Base-by-base conservation (phyloP, 1,140 invertebrate species). In the Brachionus rubens region DNA sequence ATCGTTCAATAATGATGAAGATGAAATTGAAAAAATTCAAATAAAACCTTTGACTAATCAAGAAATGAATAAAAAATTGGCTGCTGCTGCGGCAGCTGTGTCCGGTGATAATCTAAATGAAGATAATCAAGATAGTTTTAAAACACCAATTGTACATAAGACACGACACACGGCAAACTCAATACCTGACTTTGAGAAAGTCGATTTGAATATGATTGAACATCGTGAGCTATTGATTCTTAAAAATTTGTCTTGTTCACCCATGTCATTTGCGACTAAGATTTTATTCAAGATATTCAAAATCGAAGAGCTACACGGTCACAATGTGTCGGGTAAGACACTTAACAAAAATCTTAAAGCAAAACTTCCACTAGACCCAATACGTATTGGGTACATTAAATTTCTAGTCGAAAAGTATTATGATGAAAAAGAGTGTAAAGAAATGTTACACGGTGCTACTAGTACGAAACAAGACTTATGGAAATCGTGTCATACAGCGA, bases 211-310 rank as follows among this genome's bases (percentile, higher is more conserved):
- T 14, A 47, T 72, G 46, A 72, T 72, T 40, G 30, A 36, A 33
- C 68, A 72, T 24, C 19, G 33, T 4, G 68, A 72, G 24, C 24
- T 72, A 0, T 19, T 54, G 16, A 54, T 72, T 4, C 28, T 72
- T 0, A 72, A 72, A 21, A 72, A 72, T 72, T 21, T 72, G 28
- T 72, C 68, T 0, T 72, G 68, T 33, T 72, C 68, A n/a, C 68
- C 68, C 10, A 72, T 72, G 68, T 72, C 68, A 14, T 72, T 72
- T 24, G 68, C 68, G 9, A 72, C 68, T 1, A 72, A 72, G 14
- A 72, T 72, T 50, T 30, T 72, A 19, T 72, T 72, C 28, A 72
- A 72, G 50, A 72, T 72, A 50, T 72, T 72, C 68, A 72, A 72
- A 33, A 72, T 72, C 16, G 68, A 72, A 50, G 68, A 72, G n/a